These are phyloP conservation scores for Poecile atricapillus DNA, from an alignment of 2,113 vertebrate species.

Conservation along the genomic window DNA sequence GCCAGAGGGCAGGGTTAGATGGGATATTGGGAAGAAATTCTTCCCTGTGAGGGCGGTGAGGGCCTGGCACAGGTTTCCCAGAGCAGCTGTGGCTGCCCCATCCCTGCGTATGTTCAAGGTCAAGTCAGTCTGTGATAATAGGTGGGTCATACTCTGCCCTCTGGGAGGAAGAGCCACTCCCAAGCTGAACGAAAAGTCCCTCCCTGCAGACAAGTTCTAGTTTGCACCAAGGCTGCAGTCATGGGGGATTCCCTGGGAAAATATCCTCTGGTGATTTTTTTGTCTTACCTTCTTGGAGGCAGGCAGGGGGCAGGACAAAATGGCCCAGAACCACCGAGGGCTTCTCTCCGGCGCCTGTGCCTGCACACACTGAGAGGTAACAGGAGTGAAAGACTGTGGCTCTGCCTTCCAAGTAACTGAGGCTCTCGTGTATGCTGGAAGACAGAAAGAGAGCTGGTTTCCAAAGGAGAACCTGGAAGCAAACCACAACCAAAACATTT, in stretches of 20 bases:
- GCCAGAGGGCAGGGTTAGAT: background rate
- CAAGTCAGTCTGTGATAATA: background rate
- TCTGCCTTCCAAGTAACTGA: constrained; percentile 72
- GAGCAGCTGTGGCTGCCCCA: background rate
- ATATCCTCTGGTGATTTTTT: rapidly evolving
- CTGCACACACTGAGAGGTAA: constrained; percentile 59
- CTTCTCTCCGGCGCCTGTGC: background rate
- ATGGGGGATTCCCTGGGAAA: background rate
- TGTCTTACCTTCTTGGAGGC: constrained; percentile 72
- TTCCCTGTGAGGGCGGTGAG: background rate
- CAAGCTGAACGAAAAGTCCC: background rate
- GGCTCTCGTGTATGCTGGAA: constrained; percentile 74
- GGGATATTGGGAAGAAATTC: background rate
- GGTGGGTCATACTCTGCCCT: too few relatives aligned
- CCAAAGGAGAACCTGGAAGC: background rate
- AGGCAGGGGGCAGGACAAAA: constrained; percentile 74
- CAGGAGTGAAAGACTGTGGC: constrained; percentile 74
- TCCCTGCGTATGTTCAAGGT: background rate
- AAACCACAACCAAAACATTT: background rate
- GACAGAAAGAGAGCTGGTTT: background rate
- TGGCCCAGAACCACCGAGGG: constrained; percentile 60
- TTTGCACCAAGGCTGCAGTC: background rate
- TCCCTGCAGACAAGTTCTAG: background rate
- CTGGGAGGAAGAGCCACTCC: background rate
- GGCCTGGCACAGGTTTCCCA: background rate